Base-by-base conservation (phyloP, 2,797 vertebrate genomes). In the Clarias laeviceps region DNA sequence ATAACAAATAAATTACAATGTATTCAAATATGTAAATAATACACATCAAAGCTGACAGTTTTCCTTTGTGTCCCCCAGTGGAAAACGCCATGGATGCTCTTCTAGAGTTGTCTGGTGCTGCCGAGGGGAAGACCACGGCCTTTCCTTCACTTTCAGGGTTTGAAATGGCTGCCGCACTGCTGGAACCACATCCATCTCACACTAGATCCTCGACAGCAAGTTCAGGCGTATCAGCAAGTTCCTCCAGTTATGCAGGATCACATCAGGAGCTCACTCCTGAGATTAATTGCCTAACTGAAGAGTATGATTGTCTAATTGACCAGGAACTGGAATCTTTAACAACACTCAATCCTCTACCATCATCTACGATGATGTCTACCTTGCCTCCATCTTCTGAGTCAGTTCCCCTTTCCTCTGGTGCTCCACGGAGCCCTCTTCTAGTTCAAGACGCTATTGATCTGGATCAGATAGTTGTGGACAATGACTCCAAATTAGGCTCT, bases 41-140 rank as follows among this genome's bases (percentile, higher is more conserved):
- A 54, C 15, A 27, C 7, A 17, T 18, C 29, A 22, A 29, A 74
- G 27, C 45, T 17, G 12, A 56, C 73, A 0, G 22, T 80, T 1
- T 70, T 29, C 77, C 12, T 15, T 18, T 34, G 45, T 89, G 87
- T 79, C 87, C 82, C 11, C 87, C 92, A 99, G 98, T 97, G 94
- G 98, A 99, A 91, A 92, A 95, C 27, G 96, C 97, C 56, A 99
- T 99, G 97, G 98, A 99, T 94, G 96, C 96, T 88, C 94, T 99
- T 3, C 93, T 99, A 92, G 97, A 99, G 91, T 94, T 99, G 80
- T 98, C 97, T 66, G 94, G 93, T 72, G 96, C 96, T 0, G 95
- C 96, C 80, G 96, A 96, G 91, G 92, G 81, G 69, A 81, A 54
- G 65, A 92, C 89, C 84, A 88, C 24, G 5, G 90, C 92, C 0